Percentiles rank a stretch among this genome's conserved stretches.
phyloP scores from a whole-genome alignment of 2,797 vertebrate genomes.

The Sphaeramia orbicularis region DNA sequence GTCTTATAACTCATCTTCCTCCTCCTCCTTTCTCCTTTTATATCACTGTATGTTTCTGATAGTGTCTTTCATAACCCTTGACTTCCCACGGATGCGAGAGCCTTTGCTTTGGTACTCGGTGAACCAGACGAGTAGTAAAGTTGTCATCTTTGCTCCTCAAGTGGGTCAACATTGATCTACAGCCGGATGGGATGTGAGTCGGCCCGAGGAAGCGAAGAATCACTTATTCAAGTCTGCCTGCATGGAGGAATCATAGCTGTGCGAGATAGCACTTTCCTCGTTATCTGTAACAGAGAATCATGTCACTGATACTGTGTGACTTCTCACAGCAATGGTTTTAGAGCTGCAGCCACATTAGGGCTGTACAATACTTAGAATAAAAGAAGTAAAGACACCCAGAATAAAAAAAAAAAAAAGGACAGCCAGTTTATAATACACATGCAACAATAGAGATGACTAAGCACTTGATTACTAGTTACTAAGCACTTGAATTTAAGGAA shows the following conservation, averaged over 20 bases:
- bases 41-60: slow-evolving; percentile 16
- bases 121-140: slow-evolving; percentile 37
- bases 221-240: slow-evolving; percentile 26
- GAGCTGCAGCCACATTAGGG: neutral
- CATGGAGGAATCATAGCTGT: slow-evolving; percentile 10
- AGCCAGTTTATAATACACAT: no score
- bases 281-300: slow-evolving; percentile 5
- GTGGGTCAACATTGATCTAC: slow-evolving; percentile 70
- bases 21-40: slow-evolving; percentile 19
- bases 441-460: no score
- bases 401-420: no score
- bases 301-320: neutral
- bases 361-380: neutral
- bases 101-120: slow-evolving; percentile 26
- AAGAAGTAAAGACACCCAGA: neutral
- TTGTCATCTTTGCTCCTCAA: slow-evolving; percentile 64
- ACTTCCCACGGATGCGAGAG: slow-evolving; percentile 23
- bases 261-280: neutral
- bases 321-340: neutral
- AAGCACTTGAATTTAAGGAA: no score
- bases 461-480: no score
- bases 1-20: slow-evolving; percentile 27
- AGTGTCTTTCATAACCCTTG: slow-evolving; percentile 45
- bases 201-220: slow-evolving; percentile 25
- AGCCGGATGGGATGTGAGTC: slow-evolving; percentile 37